Conservation (phyloP, 2,888 invertebrate species). For the Nomada fabriciana region DNA sequence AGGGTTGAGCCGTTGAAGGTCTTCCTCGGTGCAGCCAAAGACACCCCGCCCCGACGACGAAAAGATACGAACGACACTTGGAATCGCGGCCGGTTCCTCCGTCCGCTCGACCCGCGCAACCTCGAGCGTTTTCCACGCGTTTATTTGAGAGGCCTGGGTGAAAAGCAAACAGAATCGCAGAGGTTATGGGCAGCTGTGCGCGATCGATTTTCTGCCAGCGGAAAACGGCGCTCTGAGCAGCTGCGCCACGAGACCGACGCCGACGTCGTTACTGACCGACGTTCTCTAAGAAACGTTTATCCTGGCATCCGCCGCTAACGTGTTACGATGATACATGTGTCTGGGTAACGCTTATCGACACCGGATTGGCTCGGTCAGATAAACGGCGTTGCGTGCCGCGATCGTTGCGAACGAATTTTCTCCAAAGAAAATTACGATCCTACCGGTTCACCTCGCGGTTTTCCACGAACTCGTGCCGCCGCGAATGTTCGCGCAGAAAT, state of each 20-base stretch:
- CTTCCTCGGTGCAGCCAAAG: slow-evolving; percentile 20
- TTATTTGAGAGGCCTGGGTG: neutral
- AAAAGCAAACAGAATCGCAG: slow-evolving; percentile 49
- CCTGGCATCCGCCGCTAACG: neutral
- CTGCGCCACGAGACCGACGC: slow-evolving; percentile 64
- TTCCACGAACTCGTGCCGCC: neutral
- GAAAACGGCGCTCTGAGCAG: slow-evolving; percentile 63
- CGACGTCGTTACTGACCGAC: slow-evolving; percentile 31
- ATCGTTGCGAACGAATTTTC: neutral
- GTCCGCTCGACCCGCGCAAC: neutral
- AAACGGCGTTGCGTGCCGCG: neutral
- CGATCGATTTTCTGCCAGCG: slow-evolving; percentile 68
- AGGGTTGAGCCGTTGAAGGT: slow-evolving; percentile 41
- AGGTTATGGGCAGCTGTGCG: slow-evolving; percentile 67
- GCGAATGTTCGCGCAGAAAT: neutral
- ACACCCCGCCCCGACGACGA: neutral
- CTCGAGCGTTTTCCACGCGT: neutral
- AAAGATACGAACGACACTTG: neutral
- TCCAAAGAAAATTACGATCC: neutral
- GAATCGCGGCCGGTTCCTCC: neutral
- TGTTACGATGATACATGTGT: neutral
- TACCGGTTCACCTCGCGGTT: too few species aligned
- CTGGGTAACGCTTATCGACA: slow-evolving; percentile 15
- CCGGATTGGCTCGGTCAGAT: neutral
- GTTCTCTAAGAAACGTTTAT: slow-evolving; percentile 44